Base-by-base conservation (phyloP, 2,888 invertebrate species). In the Mimas tiliae region DNA sequence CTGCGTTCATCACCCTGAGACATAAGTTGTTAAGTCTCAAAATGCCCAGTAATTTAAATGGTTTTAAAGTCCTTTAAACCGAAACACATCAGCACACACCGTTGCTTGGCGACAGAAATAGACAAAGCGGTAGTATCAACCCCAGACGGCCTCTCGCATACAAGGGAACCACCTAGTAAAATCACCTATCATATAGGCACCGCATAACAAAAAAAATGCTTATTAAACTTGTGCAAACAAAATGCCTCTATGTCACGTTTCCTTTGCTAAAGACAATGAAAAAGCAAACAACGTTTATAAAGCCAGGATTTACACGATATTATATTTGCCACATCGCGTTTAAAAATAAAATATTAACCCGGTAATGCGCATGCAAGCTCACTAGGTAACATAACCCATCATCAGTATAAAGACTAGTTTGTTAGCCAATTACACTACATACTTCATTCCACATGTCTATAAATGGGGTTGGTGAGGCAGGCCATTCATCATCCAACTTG, bases 381-480 rank as follows among this genome's bases (percentile, higher is more conserved):
- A 64, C 62, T 48, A 16, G 19, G 55, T 38, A 58, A 58, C 38
- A 45, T 66, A 64, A 64, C 69, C 67, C 27, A 11, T 66, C 42
- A 67, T 69, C 65, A 67, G 27, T 55, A 34, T 67, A 68, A 65
- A 64, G 53, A 66, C 53, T 64, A 48, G 51, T 55, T 65, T 63
- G 63, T 68, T 64, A 51, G 52, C 65, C 42, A 67, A 64, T 67
- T 67, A 51, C 48, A 21, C 6, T 38, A 47, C 21, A 51, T 51
- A 50, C 64, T 64, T 65, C 67, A 55, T 68, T 68, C 67, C 67
- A 73, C 58, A 70, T 67, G 70, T 66, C 65, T 74, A 53, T 65
- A 62, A 47, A 66, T 45, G 66, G 69, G 72, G 70, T 69, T 76
- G 68, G 68, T 72, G 72, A 69, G 66, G 69, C 62, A 58, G 58